Evolutionary conservation across 2,113 vertebrate species (phyloP), one percentile per base, ranked within the genome.

Genomic region (Clarias gariepinus): DNA sequence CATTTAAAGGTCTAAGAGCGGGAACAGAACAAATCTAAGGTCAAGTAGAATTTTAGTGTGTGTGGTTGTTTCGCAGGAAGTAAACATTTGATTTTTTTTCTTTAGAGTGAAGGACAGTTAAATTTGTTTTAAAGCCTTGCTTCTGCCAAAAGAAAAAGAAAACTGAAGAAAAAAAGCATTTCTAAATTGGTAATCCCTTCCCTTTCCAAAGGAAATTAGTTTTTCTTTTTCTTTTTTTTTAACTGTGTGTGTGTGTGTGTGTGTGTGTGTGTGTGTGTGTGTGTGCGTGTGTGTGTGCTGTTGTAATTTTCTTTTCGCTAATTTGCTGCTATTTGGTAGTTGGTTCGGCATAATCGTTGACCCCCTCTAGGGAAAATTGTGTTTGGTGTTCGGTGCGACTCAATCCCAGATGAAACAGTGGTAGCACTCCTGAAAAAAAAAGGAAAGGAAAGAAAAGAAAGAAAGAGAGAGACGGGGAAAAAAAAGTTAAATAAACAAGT

Each of bases 401-500:
- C 60, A 68, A 89, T 55, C 28, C 55, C 79, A 87, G 89, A 89
- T 78, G 89, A 89, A 88, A 88, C 89, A 78, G 81, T 86, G 82
- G 89, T 88, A 90, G 87, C 87, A 77, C 84, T 88, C 84, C 3
- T 28, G 13, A n/a, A 21, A 21, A 21, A 78, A 76, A 69, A 74
- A 74, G 4, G 10, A 23, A 60, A 68, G 4, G 64, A 28, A 5
- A 33, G 3, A 6, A 69, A 69, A 19, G 30, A 36, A 36, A 25
- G 21, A 77, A 28, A 52, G 41, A 28, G 52, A 41, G 58, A 81
- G n/a, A 55, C 0, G 47, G 47, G 7, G 77, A 36, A 85, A 85
- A 86, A 84, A 81, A 60, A 81, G 84, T 85, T 88, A 90, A 90
- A 90, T 88, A 90, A 90, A 90, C 89, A 90, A 86, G 85, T 77